Evolutionary conservation across 2,113 vertebrate genomes (phyloP), one percentile per base, ranked within the genome.

Genomic region (Terrapene triunguis): DNA sequence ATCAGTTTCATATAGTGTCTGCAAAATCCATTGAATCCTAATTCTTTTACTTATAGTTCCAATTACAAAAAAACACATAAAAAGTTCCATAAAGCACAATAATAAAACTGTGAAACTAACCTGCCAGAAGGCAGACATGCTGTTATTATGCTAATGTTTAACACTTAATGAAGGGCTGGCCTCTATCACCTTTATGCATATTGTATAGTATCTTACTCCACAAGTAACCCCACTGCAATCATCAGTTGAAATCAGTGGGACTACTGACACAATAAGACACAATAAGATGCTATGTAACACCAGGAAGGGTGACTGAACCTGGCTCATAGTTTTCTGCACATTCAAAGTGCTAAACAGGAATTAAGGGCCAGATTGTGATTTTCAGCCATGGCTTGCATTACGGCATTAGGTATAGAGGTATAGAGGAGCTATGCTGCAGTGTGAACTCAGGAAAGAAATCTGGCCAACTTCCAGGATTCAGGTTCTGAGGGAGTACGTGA

Each of bases 401-500:
- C 11, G 2, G 10, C 3, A 72, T 29, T 42, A 51, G 6, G 10
- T 44, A 29, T 5, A 22, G 32, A 51, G 6, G 10, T 44, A 29
- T 5, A 22, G 32, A 38, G 32, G 35, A 14, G 22, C n/a, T 27
- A 1, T 72, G 22, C n/a, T 83, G 38, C 57, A 79, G 54, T n/a
- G n/a, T 3, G 62, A 78, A 8, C 3, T 17, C 35, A 55, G 38
- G 11, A 13, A 65, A 65, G 1, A 25, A 13, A 80, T 65, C 32
- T 48, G 1, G 2, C 32, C 65, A 54, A 12, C 2, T 32, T 42
- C 5, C 12, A 80, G 59, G 29, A 62, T 72, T 13, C 76, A 7
- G 24, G 35, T 27, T 21, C 8, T 4, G 54, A 0, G 0, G 11
- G 21, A 50, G 6, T 80, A 25, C 38, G 2, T 7, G 10, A 27